These are phyloP conservation scores for Fopius arisanus DNA, from an alignment of 1,140 invertebrate species.

Conservation along the genomic window DNA sequence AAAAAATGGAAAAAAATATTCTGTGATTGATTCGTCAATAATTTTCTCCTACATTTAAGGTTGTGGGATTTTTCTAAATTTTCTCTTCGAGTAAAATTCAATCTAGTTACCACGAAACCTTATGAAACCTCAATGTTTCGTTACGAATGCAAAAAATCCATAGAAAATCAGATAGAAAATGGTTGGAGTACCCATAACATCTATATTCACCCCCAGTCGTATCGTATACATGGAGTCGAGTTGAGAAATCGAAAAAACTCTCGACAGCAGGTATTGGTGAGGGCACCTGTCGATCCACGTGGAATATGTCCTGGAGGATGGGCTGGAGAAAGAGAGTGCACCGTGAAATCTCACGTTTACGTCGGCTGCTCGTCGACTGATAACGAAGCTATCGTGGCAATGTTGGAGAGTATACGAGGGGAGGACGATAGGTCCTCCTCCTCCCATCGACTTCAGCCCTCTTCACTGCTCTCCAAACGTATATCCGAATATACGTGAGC, in stretches of 20 bases:
- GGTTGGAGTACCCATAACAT: not conserved
- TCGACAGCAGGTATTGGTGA: constrained; percentile 3
- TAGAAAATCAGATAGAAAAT: not conserved
- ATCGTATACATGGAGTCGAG: constrained; percentile 18
- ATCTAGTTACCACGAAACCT: too few species aligned
- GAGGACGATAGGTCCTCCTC: not conserved
- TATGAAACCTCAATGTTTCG: too few species aligned
- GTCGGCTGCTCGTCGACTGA: constrained; percentile 32
- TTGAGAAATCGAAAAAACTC: constrained; percentile 1
- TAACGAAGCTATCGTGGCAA: constrained; percentile 31
- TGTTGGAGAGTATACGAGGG: not conserved
- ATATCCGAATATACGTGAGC: constrained; percentile 22
- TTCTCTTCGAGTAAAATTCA: too few species aligned
- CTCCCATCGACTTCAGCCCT: not conserved
- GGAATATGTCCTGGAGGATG: constrained; percentile 5
- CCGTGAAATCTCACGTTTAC: constrained; percentile 32
- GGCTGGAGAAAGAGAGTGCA: not conserved
- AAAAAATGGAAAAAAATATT: too few species aligned
- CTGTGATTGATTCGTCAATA: too few species aligned
- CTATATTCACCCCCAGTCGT: not conserved
- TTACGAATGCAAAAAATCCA: not conserved
- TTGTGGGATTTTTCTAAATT: too few species aligned
- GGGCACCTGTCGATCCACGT: constrained; percentile 21
- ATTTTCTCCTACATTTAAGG: too few species aligned
- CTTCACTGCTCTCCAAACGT: not conserved